Base-by-base conservation (phyloP, 2,797 vertebrate genomes). In the Chanos chanos region DNA sequence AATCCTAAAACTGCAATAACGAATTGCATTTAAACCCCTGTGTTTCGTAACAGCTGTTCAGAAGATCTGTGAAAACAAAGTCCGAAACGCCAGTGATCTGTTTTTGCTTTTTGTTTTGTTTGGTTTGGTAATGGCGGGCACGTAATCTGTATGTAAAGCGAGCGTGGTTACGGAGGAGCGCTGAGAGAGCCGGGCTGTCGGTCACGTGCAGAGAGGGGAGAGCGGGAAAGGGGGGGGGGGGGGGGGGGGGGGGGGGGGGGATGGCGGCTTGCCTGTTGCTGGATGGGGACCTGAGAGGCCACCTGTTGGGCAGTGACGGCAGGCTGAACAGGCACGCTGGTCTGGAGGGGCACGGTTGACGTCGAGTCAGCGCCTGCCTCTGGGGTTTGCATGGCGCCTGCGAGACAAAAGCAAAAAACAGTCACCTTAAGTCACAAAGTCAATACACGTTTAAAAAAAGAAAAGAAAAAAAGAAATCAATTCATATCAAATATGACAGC, bases 361-460 rank as follows among this genome's bases (percentile, higher is more conserved):
- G 93, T 85, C 48, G 93, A 85, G 70, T 96, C 94, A 61, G 94
- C 87, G 79, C 90, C 91, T 61, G 87, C 88, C 85, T 99, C 94
- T 41, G 96, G 88, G 78, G 89, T 95, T 92, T 99, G 96, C 96
- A 98, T 98, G 89, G 89, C 85, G 81, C 87, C 89, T 90, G 10
- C 30, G 67, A 1, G n/a, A 65, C 9, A 75, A 4, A 49, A 7
- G 24, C 19, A 47, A 13, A 12, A 19, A 33, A 7, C 28, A 18
- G 7, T 21, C 7, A n/a, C 9, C n/a, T n/a, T n/a, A n/a, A 25
- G 5, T 19, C 16, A 19, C 39, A 5, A 22, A 18, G 22, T n/a
- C 19, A 22, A 4, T 43, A 9, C 6, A 4, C 18, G 22, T 8
- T 2, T 21, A 19, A 49, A 10, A 12, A 24, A 51, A 2, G 16